Conservation (phyloP, 2,888 invertebrate species). For the Cephus runcator region DNA sequence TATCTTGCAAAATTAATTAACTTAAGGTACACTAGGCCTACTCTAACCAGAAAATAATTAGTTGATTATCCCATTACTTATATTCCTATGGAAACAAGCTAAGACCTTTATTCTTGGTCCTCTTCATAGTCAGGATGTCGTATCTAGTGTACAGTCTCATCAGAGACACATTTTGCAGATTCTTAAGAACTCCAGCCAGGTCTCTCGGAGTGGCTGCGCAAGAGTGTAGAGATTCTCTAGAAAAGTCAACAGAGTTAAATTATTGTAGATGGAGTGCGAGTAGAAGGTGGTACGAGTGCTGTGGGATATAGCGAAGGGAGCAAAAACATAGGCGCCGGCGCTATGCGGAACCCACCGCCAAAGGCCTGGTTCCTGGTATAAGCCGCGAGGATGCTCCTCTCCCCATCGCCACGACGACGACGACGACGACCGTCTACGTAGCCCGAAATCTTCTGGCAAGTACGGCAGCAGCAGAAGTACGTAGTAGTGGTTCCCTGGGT, state of each 20-base stretch:
- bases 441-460: conserved; percentile 38
- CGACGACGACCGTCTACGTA: conserved; percentile 21
- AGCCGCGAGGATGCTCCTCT: conserved; percentile 3
- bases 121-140: background rate
- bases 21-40: background rate
- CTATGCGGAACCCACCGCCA: conserved; percentile 40
- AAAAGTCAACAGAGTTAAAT: conserved; percentile 1
- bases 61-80: background rate
- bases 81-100: background rate
- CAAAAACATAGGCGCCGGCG: conserved; percentile 62
- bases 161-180: background rate
- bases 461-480: conserved; percentile 18
- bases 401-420: background rate
- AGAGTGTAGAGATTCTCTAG: background rate
- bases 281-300: background rate
- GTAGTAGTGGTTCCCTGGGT: background rate
- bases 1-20: background rate
- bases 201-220: background rate
- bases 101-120: background rate
- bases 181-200: background rate
- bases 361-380: conserved; percentile 21
- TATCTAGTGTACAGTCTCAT: background rate
- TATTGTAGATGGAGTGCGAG: background rate
- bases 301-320: background rate
- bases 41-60: background rate